These are phyloP conservation scores for Tineola bisselliella DNA, from an alignment of 2,888 invertebrate genomes.

Conservation along the genomic window DNA sequence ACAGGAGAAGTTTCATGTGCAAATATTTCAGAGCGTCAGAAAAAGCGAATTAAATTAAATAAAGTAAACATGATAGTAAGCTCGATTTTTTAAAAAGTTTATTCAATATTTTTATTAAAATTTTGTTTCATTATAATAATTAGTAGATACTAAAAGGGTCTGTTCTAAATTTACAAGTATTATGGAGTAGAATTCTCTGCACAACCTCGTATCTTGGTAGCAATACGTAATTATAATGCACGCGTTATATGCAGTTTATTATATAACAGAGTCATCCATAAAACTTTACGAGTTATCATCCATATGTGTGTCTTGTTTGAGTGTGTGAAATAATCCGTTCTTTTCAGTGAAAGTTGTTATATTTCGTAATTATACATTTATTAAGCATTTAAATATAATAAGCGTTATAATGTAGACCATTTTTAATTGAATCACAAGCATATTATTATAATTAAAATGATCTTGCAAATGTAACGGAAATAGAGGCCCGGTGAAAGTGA, in stretches of 20 bases:
- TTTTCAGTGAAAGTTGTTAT: constrained; percentile 55
- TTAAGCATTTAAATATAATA: background rate
- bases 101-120: too few relatives aligned
- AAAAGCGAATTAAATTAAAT: too few relatives aligned
- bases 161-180: too few relatives aligned
- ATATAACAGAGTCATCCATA: constrained; percentile 35
- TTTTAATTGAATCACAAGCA: background rate
- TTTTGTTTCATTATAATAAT: too few relatives aligned
- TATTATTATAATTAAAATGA: too few relatives aligned
- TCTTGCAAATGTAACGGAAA: background rate
- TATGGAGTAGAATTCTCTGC: background rate
- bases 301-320: constrained; percentile 20
- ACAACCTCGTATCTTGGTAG: background rate
- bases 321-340: constrained; percentile 48
- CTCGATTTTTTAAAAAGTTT: too few relatives aligned
- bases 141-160: too few relatives aligned
- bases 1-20: background rate
- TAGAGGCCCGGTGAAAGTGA: background rate
- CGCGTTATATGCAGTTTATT: constrained; percentile 20
- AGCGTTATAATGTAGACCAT: background rate
- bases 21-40: background rate
- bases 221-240: background rate
- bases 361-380: constrained; percentile 3
- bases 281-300: constrained; percentile 44
- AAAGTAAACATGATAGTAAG: too few relatives aligned